Evolutionary conservation across 2,888 invertebrate species (phyloP).

Genomic region (Mellilla xanthometata): DNA sequence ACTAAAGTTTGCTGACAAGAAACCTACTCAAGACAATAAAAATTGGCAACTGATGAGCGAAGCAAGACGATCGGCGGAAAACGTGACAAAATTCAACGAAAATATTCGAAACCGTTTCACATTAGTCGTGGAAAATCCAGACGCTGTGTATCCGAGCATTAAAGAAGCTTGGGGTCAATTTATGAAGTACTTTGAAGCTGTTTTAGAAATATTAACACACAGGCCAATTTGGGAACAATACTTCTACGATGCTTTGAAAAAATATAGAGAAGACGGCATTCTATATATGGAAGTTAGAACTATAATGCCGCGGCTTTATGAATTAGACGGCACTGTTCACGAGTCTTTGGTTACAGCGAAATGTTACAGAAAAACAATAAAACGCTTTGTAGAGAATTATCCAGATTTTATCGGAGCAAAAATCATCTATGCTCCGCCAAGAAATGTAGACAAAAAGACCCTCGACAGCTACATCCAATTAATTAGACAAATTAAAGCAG

Average conservation of each 20-base stretch:
- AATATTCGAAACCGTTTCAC: conserved; percentile 79
- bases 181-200: conserved; percentile 75
- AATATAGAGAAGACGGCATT: conserved; percentile 85
- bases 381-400: conserved; percentile 81
- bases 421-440: conserved; percentile 86
- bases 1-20: conserved; percentile 50
- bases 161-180: conserved; percentile 84
- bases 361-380: conserved; percentile 80
- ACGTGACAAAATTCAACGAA: conserved; percentile 72
- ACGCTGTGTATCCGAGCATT: conserved; percentile 70
- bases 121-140: conserved; percentile 75
- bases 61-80: conserved; percentile 58
- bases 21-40: conserved; percentile 30
- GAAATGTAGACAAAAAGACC: conserved; percentile 60
- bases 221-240: conserved; percentile 86
- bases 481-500: conserved; percentile 60
- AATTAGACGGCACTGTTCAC: conserved; percentile 84
- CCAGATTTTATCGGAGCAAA: conserved; percentile 87
- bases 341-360: conserved; percentile 79
- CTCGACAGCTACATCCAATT: conserved; percentile 69
- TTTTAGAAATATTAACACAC: conserved; percentile 81
- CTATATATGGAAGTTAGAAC: conserved; percentile 87
- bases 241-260: conserved; percentile 84
- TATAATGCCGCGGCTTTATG: conserved; percentile 84
- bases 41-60: conserved; percentile 75